A percentile compares a stretch with the other conserved stretches of the same genome.
phyloP scores from a whole-genome alignment of 2,113 vertebrate species.

The Cygnus buccinator region DNA sequence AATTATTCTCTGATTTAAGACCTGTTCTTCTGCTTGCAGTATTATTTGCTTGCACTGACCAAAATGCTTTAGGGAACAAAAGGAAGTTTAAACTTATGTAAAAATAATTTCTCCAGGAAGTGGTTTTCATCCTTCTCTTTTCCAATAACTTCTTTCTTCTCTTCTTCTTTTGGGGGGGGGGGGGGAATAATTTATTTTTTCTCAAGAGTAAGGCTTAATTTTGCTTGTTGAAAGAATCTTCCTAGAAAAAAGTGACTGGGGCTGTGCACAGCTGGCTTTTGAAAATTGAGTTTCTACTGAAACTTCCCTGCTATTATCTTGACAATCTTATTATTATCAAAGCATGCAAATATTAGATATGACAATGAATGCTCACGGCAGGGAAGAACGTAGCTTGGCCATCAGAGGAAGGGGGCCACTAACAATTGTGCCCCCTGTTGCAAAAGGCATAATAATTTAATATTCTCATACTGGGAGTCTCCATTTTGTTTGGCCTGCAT shows the following conservation, averaged over 20 bases:
- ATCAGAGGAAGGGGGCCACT: constrained; percentile 56
- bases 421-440: constrained; percentile 55
- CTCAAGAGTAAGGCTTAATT: constrained; percentile 13
- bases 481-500: constrained; percentile 15
- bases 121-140: background rate
- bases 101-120: background rate
- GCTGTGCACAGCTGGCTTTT: constrained; percentile 69
- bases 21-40: constrained; percentile 3
- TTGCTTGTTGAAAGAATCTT: constrained; percentile 66
- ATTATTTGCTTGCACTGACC: background rate
- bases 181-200: background rate
- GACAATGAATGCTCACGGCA: constrained; percentile 57
- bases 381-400: constrained; percentile 53
- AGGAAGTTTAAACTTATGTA: background rate
- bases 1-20: constrained; percentile 66
- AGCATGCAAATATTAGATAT: constrained; percentile 67
- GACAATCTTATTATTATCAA: constrained; percentile 78
- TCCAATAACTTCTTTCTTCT: background rate
- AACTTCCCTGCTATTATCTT: constrained; percentile 75
- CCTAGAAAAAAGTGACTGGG: constrained; percentile 49
- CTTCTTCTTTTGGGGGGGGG: background rate
- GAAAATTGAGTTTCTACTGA: constrained; percentile 65
- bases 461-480: constrained; percentile 66
- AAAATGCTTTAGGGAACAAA: constrained; percentile 25
- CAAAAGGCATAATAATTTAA: constrained; percentile 74